Percentiles rank a stretch among this genome's conserved stretches.
These are phyloP conservation scores for Aramus guarauna DNA, from an alignment of 2,113 vertebrate genomes.

Conservation along the genomic window DNA sequence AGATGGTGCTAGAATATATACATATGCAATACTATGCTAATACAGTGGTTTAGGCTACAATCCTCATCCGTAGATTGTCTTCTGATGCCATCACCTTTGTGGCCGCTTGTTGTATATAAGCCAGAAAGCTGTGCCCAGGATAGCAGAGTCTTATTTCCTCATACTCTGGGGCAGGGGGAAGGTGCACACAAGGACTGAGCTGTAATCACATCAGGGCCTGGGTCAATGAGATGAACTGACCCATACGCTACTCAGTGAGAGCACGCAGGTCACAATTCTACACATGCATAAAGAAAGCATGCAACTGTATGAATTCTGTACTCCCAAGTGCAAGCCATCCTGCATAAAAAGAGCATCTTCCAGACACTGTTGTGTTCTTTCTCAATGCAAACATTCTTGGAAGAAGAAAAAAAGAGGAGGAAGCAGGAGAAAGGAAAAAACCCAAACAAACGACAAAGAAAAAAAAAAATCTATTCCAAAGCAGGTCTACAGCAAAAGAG, in stretches of 20 bases:
- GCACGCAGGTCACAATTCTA: background rate
- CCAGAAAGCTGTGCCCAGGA: background rate
- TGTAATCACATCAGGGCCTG: background rate
- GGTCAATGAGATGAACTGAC: background rate
- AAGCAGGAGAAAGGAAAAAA: background rate
- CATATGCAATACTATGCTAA: background rate
- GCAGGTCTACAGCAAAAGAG: background rate
- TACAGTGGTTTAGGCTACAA: background rate
- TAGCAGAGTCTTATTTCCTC: background rate
- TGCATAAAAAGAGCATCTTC: background rate
- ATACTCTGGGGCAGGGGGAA: background rate
- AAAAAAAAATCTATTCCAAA: background rate
- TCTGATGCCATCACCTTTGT: background rate
- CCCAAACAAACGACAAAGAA: background rate
- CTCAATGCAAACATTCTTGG: background rate
- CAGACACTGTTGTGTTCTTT: background rate
- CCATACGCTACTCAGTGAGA: rapidly evolving
- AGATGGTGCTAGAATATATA: conserved; percentile 24
- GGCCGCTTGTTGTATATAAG: background rate
- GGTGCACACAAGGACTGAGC: rapidly evolving
- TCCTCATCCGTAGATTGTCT: background rate
- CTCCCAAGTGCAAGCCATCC: background rate
- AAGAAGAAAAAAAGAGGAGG: background rate
- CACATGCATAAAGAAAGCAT: background rate
- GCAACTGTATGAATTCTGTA: background rate